Percentiles rank a stretch among this genome's conserved stretches.
Conservation (phyloP, 1,140 invertebrate species). For the Drosophila kepulauana region DNA sequence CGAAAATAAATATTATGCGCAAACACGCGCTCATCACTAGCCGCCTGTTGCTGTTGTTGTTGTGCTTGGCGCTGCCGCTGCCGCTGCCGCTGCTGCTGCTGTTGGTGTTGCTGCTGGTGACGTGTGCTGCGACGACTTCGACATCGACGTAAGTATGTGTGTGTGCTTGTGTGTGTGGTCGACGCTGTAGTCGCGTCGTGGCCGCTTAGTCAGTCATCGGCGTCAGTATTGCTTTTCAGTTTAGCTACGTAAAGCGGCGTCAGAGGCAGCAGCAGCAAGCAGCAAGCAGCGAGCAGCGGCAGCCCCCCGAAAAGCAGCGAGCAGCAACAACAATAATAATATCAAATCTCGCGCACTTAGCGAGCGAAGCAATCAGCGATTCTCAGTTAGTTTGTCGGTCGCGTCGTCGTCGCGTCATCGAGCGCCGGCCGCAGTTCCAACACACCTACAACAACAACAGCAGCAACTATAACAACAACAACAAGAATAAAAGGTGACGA, state of each 20-base stretch:
- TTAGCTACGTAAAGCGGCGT: constrained; percentile 61
- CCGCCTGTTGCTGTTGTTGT: neutral
- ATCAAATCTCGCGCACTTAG: constrained; percentile 17
- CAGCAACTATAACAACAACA: constrained; percentile 25
- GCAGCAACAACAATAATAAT: constrained; percentile 21
- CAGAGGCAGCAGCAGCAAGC: constrained; percentile 62
- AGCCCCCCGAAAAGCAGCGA: constrained; percentile 21
- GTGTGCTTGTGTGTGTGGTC: constrained; percentile 2
- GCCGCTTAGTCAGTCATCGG: constrained; percentile 70
- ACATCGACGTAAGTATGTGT: constrained; percentile 26
- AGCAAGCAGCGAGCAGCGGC: constrained; percentile 56
- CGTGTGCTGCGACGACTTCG: constrained; percentile 49
- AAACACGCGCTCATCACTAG: constrained; percentile 37
- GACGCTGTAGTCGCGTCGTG: constrained; percentile 47
- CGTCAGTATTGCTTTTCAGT: constrained; percentile 73
- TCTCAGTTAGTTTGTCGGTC: constrained; percentile 45
- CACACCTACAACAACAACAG: constrained; percentile 7
- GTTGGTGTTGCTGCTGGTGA: constrained; percentile 49
- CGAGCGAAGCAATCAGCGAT: constrained; percentile 33
- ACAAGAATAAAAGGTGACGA: constrained; percentile 56
- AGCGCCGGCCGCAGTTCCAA: constrained; percentile 33
- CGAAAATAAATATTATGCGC: constrained; percentile 13
- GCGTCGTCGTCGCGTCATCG: constrained; percentile 45
- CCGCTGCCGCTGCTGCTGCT: constrained; percentile 25
- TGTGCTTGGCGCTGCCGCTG: constrained; percentile 17